These are phyloP conservation scores for Micronycteris hirsuta DNA, from an alignment of 2,113 vertebrate genomes.

Conservation along the genomic window DNA sequence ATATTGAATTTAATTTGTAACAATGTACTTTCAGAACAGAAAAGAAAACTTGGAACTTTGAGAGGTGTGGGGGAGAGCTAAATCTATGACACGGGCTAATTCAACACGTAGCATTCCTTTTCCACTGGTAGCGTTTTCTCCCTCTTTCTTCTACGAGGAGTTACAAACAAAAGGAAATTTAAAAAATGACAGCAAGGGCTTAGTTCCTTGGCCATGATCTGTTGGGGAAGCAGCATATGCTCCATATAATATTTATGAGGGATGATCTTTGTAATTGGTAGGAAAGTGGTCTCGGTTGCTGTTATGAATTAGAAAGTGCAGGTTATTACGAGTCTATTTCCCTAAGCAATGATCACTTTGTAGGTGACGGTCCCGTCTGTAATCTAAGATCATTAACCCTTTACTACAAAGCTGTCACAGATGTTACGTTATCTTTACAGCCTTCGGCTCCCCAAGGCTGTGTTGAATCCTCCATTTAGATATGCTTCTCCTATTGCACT, in stretches of 20 bases:
- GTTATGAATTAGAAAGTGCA: neutral
- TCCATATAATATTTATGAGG: conserved; percentile 41
- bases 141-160: neutral
- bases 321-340: neutral
- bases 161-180: neutral
- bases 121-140: neutral
- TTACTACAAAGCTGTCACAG: neutral
- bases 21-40: neutral
- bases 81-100: neutral
- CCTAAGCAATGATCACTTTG: neutral
- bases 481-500: neutral
- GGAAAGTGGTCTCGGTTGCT: neutral
- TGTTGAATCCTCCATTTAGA: neutral
- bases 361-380: neutral
- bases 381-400: neutral
- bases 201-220: neutral
- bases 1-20: neutral
- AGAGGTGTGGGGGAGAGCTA: neutral
- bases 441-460: neutral
- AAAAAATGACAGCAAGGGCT: neutral
- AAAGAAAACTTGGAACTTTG: neutral
- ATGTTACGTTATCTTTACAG: neutral
- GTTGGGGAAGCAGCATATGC: neutral
- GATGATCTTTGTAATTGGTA: neutral
- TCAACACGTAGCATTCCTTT: neutral